Evolutionary conservation across 2,888 invertebrate species (phyloP).

Genomic region (Poecilus cupreus): DNA sequence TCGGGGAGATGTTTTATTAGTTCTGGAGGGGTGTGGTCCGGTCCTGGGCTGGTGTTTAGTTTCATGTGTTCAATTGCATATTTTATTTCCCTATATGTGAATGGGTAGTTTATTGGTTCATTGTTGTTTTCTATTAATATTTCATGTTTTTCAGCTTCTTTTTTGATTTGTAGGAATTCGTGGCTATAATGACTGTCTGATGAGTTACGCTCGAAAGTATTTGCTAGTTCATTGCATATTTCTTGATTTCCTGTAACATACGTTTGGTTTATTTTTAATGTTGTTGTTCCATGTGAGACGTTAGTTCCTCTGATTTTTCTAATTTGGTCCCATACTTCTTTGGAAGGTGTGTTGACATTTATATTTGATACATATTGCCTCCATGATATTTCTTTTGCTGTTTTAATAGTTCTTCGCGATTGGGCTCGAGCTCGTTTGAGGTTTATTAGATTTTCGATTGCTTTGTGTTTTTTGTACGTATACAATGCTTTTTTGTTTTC

Average conservation of each 20-base stretch:
- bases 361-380: neutral
- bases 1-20: too few species aligned
- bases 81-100: too few species aligned
- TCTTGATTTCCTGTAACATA: neutral
- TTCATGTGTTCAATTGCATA: too few species aligned
- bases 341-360: neutral
- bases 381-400: neutral
- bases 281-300: neutral
- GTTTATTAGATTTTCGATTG: too few species aligned
- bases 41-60: too few species aligned
- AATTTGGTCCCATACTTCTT: neutral
- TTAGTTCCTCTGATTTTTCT: neutral
- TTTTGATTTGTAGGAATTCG: neutral
- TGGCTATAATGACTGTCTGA: neutral
- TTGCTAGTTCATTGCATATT: neutral
- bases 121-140: too few species aligned
- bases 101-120: too few species aligned
- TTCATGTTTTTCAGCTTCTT: neutral
- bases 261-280: neutral
- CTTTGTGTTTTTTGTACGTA: too few species aligned
- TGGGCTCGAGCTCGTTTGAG: neutral
- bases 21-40: too few species aligned
- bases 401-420: neutral
- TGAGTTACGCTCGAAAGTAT: neutral
- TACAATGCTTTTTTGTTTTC: too few species aligned